A percentile compares a stretch with the other conserved stretches of the same genome.
These are phyloP conservation scores for Drosophila arizonae DNA, from an alignment of 1,140 invertebrate genomes.

Conservation along the genomic window DNA sequence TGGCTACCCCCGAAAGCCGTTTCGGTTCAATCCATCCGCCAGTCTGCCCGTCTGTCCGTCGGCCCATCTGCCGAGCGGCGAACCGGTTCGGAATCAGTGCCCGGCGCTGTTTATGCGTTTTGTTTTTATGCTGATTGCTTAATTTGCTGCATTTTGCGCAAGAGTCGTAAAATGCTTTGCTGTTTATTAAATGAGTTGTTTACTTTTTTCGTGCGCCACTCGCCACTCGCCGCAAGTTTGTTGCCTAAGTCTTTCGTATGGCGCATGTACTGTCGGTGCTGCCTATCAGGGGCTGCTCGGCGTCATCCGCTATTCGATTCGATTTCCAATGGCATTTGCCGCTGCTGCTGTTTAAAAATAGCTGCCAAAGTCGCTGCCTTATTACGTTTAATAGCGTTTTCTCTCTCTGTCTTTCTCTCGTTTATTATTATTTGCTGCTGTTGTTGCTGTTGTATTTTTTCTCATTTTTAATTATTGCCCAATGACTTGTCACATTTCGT, in stretches of 20 bases:
- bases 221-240: slow-evolving; percentile 63
- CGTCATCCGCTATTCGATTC: slow-evolving; percentile 28
- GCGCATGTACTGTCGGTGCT: background rate
- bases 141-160: slow-evolving; percentile 78
- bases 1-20: slow-evolving; percentile 18
- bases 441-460: slow-evolving; percentile 43
- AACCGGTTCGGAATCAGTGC: slow-evolving; percentile 40
- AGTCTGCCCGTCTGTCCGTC: no score
- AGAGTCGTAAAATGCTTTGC: slow-evolving; percentile 58
- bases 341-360: slow-evolving; percentile 48
- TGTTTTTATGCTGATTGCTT: slow-evolving; percentile 80
- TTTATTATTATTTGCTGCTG: no score
- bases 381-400: slow-evolving; percentile 78
- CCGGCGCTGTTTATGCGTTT: slow-evolving; percentile 49
- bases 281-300: background rate
- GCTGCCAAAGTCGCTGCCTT: slow-evolving; percentile 55
- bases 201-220: slow-evolving; percentile 41
- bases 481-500: slow-evolving; percentile 78
- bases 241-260: slow-evolving; percentile 79
- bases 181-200: slow-evolving; percentile 63
- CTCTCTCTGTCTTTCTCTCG: slow-evolving; percentile 25
- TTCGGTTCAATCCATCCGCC: background rate
- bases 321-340: slow-evolving; percentile 41
- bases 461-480: slow-evolving; percentile 76
- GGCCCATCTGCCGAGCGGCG: background rate